Evolutionary conservation across 2,113 vertebrate genomes (phyloP), one percentile per base, ranked within the genome.

Genomic region (Rhinoderma darwinii): DNA sequence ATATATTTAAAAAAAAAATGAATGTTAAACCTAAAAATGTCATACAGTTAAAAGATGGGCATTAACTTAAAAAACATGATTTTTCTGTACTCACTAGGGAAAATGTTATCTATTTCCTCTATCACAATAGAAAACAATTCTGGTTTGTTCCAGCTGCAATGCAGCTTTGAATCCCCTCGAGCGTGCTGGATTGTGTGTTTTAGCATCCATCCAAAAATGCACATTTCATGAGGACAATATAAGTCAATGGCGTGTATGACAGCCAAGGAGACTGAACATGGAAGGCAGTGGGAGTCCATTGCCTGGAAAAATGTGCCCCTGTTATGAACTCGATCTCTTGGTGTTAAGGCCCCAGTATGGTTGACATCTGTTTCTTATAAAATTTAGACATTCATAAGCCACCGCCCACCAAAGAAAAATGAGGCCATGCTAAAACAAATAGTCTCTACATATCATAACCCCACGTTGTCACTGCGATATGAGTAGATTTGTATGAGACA

Each of bases 311-410:
- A 73, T 84, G 44, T 78, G 84, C 22, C 56, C 75, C 43, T 35
- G 17, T 50, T 44, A 0, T 84, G 72, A 84, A 68, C 75, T 70
- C 39, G 56, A 78, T 61, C 74, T 66, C 59, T 59, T 78, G 74
- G 51, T 79, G 61, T 20, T 86, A 15, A 78, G 39, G n/a, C 84
- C 54, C 8, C n/a, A 54, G 30, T 56, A 74, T 47, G 50, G 32
- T 32, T 61, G 37, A 44, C 83, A 78, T 86, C 84, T 86, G 74
- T 70, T 86, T 17, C 84, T 51, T 51, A 86, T 84, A 77, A 77
- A 44, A 56, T 66, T n/a, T 27, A 3, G 1, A 82, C 54, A 63
- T 41, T 61, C 37, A 63, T 41, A 27, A 82, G 41, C 41, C 63
- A 66, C 79, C 79, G 56, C 56, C 50, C 44, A 44, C 56, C 56